Base-by-base conservation (phyloP, 2,888 invertebrate genomes). In the Prosopocoilus inquinatus region DNA sequence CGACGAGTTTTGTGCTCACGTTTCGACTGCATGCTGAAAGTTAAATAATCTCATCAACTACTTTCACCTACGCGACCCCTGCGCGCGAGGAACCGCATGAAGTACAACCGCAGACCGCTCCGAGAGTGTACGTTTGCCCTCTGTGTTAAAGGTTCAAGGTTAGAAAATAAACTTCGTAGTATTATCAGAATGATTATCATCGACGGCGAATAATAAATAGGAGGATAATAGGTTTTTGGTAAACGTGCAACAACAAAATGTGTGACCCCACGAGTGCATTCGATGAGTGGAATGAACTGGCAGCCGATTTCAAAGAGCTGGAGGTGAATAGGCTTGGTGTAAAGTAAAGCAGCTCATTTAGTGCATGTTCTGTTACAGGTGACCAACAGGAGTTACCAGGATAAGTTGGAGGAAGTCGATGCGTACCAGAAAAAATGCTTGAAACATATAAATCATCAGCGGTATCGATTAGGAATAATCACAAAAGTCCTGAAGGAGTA, bases 401-500 rank as follows among this genome's bases (percentile, higher is more conserved):
- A 88, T 54, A 89, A 93, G 75, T 80, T 97, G 64, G 93, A 94
- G 67, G 90, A 93, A 75, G 82, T 96, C 33, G 85, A 88, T 47
- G 86, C 87, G 64, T 80, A 91, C 43, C 96, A 96, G 75, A 86
- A 88, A 70, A 85, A 90, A 84, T 96, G 96, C 78, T 80, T 90
- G 68, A 91, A 91, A 74, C 92, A 92, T 70, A 86, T 97, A 64
- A 86, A 85, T 64, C 96, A 97, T 78, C 96, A 97, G 75, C 86
- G 90, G 67, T 96, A 97, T 79, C 86, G 95, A 59, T 85, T 96
- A 80, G 86, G 87, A 38, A 84, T 91, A 71, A 91, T 98, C 70
- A 80, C 82, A 33, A 87, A 87, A 67, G 85, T 88, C 49, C 73
- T 96, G 51, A 89, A 88, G 80, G 88, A 86, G 95, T 95, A 81